These are phyloP conservation scores for Mactromeris polynyma DNA, from an alignment of 2,888 invertebrate genomes.

Conservation along the genomic window DNA sequence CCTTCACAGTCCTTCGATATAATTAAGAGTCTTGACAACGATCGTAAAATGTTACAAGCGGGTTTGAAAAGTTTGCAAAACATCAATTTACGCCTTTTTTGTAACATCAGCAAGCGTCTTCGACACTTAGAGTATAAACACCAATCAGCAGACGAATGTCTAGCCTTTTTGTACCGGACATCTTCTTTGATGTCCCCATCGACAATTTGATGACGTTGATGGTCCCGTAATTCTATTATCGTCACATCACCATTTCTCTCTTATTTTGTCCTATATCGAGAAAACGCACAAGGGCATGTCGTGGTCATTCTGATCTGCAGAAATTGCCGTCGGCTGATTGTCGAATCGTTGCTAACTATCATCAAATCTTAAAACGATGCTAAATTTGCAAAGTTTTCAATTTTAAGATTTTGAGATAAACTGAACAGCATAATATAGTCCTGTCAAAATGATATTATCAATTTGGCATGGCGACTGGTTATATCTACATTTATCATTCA, in stretches of 20 bases:
- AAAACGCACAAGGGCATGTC: background rate
- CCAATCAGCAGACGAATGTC: slow-evolving; percentile 8
- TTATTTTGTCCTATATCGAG: background rate
- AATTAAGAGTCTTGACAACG: slow-evolving; percentile 29
- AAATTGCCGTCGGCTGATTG: background rate
- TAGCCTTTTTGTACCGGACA: slow-evolving; percentile 13
- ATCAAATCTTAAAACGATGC: background rate
- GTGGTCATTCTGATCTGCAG: background rate
- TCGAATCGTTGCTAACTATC: background rate
- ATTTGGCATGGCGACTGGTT: background rate
- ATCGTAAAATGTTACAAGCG: slow-evolving; percentile 14
- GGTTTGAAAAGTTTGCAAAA: slow-evolving; percentile 8
- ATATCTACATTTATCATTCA: background rate
- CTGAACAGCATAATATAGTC: background rate
- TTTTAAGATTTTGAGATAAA: background rate
- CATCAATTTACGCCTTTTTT: slow-evolving; percentile 22
- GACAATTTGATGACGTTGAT: slow-evolving; percentile 8
- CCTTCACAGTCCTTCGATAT: background rate
- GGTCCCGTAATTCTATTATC: slow-evolving; percentile 12
- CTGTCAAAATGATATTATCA: slow-evolving; percentile 16
- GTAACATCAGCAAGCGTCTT: slow-evolving; percentile 17
- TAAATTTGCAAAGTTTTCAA: background rate
- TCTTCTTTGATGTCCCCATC: slow-evolving; percentile 5
- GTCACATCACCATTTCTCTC: background rate
- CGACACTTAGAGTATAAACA: slow-evolving; percentile 17